Conservation (phyloP, 2,113 vertebrate species). For the Myotis brandtii region DNA sequence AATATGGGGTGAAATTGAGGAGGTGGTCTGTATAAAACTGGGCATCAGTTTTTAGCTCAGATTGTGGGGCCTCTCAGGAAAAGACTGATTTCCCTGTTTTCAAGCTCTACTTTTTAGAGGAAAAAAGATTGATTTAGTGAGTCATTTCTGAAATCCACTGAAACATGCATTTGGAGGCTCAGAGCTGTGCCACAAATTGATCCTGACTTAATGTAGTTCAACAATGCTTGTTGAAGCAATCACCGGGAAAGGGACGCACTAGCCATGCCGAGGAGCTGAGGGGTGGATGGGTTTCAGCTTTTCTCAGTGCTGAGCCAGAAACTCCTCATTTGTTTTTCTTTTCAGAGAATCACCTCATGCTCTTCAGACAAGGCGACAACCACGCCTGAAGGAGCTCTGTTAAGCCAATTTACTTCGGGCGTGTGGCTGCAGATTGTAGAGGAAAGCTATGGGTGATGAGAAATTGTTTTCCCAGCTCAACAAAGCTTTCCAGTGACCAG, state of each 20-base stretch:
- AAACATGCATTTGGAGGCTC: constrained; percentile 21
- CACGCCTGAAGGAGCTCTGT: constrained; percentile 36
- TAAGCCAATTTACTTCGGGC: constrained; percentile 46
- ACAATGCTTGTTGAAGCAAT: constrained; percentile 63
- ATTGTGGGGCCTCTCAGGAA: not conserved
- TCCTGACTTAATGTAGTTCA: constrained; percentile 58
- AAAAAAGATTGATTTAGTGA: constrained; percentile 45
- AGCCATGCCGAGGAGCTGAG: not conserved
- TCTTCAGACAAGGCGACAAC: constrained; percentile 64
- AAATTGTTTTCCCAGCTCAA: not conserved
- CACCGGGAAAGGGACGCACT: constrained; percentile 34
- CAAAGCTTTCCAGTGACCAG: not conserved
- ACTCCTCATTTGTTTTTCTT: constrained; percentile 71
- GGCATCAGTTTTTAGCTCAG: not conserved
- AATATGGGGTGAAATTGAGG: not conserved
- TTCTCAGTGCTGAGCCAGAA: constrained; percentile 65
- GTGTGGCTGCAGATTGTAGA: not conserved
- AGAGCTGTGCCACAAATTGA: constrained; percentile 34
- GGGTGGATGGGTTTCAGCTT: constrained; percentile 52
- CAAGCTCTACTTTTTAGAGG: constrained; percentile 29
- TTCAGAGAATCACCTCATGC: constrained; percentile 50
- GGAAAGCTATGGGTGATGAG: not conserved
- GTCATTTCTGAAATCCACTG: constrained; percentile 65
- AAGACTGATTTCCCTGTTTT: not conserved
- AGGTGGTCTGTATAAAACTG: not conserved